Percentiles rank a stretch among this genome's conserved stretches.
These are phyloP conservation scores for Hylia prasina DNA, from an alignment of 2,113 vertebrate species.

Conservation along the genomic window DNA sequence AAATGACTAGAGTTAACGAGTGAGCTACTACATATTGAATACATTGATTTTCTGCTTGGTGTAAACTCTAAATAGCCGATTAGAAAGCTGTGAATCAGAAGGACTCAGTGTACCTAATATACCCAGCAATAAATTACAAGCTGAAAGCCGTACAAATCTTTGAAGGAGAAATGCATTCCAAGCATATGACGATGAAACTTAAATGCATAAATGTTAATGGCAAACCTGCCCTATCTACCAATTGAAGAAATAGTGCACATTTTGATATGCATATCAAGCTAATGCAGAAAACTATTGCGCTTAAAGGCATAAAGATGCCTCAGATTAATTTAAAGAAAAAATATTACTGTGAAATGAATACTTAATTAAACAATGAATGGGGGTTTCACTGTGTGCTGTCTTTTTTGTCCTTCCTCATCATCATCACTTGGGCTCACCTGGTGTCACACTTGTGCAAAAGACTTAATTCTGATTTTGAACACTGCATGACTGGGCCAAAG, in stretches of 20 bases:
- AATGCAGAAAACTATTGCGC: slow-evolving; percentile 57
- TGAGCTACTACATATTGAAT: slow-evolving; percentile 79
- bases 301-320: slow-evolving; percentile 61
- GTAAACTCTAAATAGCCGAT: slow-evolving; percentile 79
- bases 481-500: not conserved
- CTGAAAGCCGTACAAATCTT: slow-evolving; percentile 60
- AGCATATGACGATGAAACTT: slow-evolving; percentile 57
- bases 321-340: slow-evolving; percentile 60
- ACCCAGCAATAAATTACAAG: slow-evolving; percentile 60
- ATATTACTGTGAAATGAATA: slow-evolving; percentile 59
- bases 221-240: slow-evolving; percentile 44
- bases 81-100: slow-evolving; percentile 78
- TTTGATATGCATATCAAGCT: slow-evolving; percentile 60
- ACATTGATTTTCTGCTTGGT: slow-evolving; percentile 81
- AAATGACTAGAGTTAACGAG: slow-evolving; percentile 79
- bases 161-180: slow-evolving; percentile 73
- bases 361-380: slow-evolving; percentile 47
- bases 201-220: slow-evolving; percentile 62
- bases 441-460: not conserved
- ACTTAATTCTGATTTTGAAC: not conserved
- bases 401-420: not conserved
- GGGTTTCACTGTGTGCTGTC: not conserved
- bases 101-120: slow-evolving; percentile 74
- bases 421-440: not conserved
- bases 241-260: slow-evolving; percentile 62